Evolutionary conservation across 1,140 invertebrate species (phyloP).

Genomic region (Odontomachus brunneus): DNA sequence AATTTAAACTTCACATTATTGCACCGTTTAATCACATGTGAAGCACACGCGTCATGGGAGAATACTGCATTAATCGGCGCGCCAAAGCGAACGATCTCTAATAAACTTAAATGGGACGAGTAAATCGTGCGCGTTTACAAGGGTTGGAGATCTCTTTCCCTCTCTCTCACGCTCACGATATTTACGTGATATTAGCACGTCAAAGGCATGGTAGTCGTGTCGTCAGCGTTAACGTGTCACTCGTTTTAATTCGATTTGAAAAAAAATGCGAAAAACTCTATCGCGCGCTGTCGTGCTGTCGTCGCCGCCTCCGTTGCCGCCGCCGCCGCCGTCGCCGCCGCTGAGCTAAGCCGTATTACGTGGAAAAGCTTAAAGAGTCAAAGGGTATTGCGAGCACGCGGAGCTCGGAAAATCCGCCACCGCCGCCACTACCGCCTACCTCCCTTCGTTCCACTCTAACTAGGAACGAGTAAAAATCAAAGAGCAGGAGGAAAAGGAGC

Average conservation of each 20-base stretch:
- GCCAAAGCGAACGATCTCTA: background rate
- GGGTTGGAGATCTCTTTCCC: background rate
- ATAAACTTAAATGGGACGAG: background rate
- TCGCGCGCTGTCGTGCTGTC: background rate
- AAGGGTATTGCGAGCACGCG: constrained; percentile 32
- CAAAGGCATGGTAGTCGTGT: background rate
- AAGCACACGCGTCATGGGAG: background rate
- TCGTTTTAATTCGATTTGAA: constrained; percentile 35
- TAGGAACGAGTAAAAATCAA: constrained; percentile 62
- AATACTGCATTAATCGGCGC: background rate
- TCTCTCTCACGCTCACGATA: background rate
- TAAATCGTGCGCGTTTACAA: background rate
- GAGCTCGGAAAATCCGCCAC: constrained; percentile 16
- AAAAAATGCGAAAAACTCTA: constrained; percentile 34
- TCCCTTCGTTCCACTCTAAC: constrained; percentile 32
- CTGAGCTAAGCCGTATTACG: constrained; percentile 36
- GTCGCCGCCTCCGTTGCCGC: background rate
- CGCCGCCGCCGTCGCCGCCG: background rate
- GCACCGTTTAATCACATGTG: background rate
- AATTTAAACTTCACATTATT: too few species aligned
- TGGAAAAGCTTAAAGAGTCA: constrained; percentile 54
- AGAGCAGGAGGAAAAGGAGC: constrained; percentile 53
- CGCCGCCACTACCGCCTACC: background rate
- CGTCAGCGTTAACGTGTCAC: background rate
- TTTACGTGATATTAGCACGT: background rate